phyloP scores from a whole-genome alignment of 2,888 invertebrate genomes.

The Meandrusa payeni region DNA sequence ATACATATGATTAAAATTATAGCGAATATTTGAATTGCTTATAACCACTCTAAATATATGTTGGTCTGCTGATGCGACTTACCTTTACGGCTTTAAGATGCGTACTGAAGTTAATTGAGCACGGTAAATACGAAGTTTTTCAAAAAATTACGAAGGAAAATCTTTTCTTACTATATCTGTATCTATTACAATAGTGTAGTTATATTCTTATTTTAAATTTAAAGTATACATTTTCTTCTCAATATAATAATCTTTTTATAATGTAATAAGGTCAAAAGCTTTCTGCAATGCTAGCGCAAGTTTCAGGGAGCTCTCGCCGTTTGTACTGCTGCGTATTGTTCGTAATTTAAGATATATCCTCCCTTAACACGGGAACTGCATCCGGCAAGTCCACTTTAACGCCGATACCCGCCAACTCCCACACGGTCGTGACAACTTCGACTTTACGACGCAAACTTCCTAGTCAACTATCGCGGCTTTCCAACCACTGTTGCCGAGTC shows the following conservation, averaged over 20 bases:
- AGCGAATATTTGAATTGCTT: no score
- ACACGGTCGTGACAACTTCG: conserved; percentile 31
- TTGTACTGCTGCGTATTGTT: conserved; percentile 14
- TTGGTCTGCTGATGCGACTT: no score
- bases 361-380: conserved; percentile 28
- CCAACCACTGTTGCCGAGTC: conserved; percentile 36
- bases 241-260: background rate
- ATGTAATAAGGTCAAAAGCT: conserved; percentile 14
- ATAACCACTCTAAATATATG: no score
- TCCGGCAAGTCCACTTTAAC: conserved; percentile 32
- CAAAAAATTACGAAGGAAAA: no score
- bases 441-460: conserved; percentile 26
- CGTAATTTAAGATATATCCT: conserved; percentile 20
- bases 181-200: no score
- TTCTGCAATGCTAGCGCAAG: conserved; percentile 5
- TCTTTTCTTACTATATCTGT: no score
- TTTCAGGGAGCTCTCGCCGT: conserved; percentile 2
- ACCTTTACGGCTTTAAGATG: no score
- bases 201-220: no score
- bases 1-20: no score
- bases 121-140: no score
- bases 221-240: no score
- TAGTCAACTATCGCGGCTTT: conserved; percentile 30
- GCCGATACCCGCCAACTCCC: conserved; percentile 27
- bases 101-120: no score